These are phyloP conservation scores for Cephalotes varians DNA, from an alignment of 2,888 invertebrate genomes.

Conservation along the genomic window DNA sequence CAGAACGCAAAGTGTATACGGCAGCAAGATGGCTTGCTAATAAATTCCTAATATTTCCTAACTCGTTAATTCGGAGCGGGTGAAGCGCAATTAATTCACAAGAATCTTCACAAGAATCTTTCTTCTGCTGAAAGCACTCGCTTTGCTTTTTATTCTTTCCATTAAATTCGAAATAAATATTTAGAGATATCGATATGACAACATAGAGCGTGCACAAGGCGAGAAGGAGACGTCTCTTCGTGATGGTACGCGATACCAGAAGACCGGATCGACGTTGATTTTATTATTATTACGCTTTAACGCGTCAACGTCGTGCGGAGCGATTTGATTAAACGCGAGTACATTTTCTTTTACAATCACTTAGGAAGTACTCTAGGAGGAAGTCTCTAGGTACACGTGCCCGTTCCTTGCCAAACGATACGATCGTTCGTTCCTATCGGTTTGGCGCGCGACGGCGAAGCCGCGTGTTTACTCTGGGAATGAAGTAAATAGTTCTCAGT, in stretches of 20 bases:
- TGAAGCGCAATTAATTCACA: conserved; percentile 53
- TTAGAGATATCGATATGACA: conserved; percentile 46
- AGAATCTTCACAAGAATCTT: conserved; percentile 27
- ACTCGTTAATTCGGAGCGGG: conserved; percentile 34
- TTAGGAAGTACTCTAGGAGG: conserved; percentile 56
- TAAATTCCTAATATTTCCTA: conserved; percentile 38
- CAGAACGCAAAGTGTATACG: conserved; percentile 46
- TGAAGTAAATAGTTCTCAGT: conserved; percentile 68
- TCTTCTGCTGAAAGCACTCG: conserved; percentile 28
- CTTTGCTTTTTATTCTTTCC: conserved; percentile 14
- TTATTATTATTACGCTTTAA: conserved; percentile 34
- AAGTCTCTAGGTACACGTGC: conserved; percentile 55
- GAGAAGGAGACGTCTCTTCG: conserved; percentile 48
- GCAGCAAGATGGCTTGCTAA: conserved; percentile 47
- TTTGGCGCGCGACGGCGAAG: conserved; percentile 39
- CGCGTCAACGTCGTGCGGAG: conserved; percentile 40
- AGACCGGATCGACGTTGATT: conserved; percentile 45
- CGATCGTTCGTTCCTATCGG: conserved; percentile 39
- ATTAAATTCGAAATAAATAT: conserved; percentile 47
- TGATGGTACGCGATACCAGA: conserved; percentile 35
- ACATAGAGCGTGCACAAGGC: conserved; percentile 55
- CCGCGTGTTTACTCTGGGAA: conserved; percentile 52
- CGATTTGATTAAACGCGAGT: conserved; percentile 52
- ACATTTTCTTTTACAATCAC: conserved; percentile 49
- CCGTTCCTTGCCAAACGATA: conserved; percentile 44